Evolutionary conservation across 2,113 vertebrate genomes (phyloP).

Genomic region (Tympanuchus pallidicinctus): DNA sequence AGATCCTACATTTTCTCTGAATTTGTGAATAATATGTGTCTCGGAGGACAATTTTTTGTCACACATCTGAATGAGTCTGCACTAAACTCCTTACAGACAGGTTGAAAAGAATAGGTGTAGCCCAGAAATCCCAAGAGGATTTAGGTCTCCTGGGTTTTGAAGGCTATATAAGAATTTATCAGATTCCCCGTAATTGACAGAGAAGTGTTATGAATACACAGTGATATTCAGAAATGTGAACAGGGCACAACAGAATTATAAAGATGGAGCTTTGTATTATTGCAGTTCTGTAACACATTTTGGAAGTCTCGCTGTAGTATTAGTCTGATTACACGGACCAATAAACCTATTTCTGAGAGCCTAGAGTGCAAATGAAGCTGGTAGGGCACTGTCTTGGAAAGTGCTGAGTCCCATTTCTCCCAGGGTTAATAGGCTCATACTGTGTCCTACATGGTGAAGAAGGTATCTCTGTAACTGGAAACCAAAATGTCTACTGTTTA

Average conservation of each 20-base stretch:
- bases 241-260: not conserved
- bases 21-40: not conserved
- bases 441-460: not conserved
- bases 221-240: not conserved
- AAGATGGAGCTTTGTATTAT: not conserved
- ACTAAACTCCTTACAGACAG: not conserved
- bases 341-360: not conserved
- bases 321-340: not conserved
- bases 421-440: not conserved
- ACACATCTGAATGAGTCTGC: not conserved
- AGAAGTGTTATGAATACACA: not conserved
- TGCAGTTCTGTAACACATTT: not conserved
- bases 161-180: not conserved
- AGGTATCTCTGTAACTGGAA: not conserved
- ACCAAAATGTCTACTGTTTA: not conserved
- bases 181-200: not conserved
- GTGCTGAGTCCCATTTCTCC: not conserved
- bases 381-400: not conserved
- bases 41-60: not conserved
- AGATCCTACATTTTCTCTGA: not conserved
- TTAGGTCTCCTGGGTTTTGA: not conserved
- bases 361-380: not conserved
- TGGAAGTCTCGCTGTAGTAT: not conserved
- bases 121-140: not conserved
- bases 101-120: not conserved